Evolutionary conservation across 2,113 vertebrate species (phyloP).

Genomic region (Gambusia holbrooki): DNA sequence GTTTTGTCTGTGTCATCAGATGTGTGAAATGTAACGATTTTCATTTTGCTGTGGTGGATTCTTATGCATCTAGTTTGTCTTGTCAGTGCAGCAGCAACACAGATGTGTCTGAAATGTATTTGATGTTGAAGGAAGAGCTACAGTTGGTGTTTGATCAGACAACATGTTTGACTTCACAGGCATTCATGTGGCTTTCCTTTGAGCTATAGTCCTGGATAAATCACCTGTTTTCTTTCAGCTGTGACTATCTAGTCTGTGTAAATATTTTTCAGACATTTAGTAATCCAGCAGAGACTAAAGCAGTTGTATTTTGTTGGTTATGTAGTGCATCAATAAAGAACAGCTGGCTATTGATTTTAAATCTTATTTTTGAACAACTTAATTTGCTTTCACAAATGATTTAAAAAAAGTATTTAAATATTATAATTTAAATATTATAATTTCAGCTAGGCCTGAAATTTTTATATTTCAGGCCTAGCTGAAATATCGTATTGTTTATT

Average conservation of each 20-base stretch:
- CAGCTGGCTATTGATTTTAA: background rate
- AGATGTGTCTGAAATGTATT: background rate
- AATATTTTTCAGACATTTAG: background rate
- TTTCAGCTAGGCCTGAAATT: no score
- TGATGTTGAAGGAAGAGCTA: background rate
- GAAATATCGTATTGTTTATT: no score
- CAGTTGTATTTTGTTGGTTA: no score
- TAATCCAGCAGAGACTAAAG: background rate
- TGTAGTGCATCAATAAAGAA: background rate
- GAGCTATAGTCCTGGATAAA: background rate
- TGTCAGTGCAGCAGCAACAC: conserved; percentile 9
- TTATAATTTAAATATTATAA: no score
- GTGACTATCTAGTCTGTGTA: background rate
- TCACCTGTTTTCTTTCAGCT: background rate
- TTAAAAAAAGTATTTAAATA: no score
- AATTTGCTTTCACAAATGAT: background rate
- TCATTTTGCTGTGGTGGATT: conserved; percentile 10
- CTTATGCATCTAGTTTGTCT: conserved; percentile 19
- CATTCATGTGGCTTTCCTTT: background rate
- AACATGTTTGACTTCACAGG: background rate
- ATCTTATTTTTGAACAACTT: background rate
- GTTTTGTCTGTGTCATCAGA: conserved; percentile 33
- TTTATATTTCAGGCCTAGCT: no score
- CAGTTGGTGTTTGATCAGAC: conserved; percentile 14
- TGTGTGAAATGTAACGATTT: conserved; percentile 26